phyloP scores from a whole-genome alignment of 2,888 invertebrate genomes.

The Cheilosia scutellata region DNA sequence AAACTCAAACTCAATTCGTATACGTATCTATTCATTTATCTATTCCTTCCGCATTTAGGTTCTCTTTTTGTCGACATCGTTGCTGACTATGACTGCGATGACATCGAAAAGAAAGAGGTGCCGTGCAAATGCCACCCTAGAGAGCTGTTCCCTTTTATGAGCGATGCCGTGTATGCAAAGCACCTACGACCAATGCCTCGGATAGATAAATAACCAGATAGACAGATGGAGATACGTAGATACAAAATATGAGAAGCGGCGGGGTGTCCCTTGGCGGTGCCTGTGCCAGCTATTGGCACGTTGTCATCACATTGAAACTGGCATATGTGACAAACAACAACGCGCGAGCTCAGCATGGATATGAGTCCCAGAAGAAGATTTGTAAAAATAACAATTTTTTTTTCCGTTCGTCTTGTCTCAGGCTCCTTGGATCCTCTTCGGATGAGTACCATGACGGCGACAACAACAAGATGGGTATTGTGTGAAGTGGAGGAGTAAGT shows the following conservation, averaged over 20 bases:
- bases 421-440: not conserved
- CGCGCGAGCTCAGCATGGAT: slow-evolving; percentile 40
- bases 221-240: slow-evolving; percentile 45
- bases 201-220: slow-evolving; percentile 71
- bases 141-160: slow-evolving; percentile 74
- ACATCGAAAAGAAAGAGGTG: slow-evolving; percentile 50
- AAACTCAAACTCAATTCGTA: slow-evolving; percentile 72
- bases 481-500: slow-evolving; percentile 67
- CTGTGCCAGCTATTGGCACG: slow-evolving; percentile 69
- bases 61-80: slow-evolving; percentile 59
- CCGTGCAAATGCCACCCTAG: slow-evolving; percentile 70
- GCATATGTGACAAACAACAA: slow-evolving; percentile 72
- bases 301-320: slow-evolving; percentile 70
- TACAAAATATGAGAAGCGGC: not conserved
- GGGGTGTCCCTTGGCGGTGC: not conserved
- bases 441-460: slow-evolving; percentile 3
- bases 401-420: not conserved
- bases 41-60: slow-evolving; percentile 71
- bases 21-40: slow-evolving; percentile 71
- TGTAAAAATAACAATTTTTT: slow-evolving; percentile 63
- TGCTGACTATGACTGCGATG: slow-evolving; percentile 18
- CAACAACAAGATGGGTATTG: slow-evolving; percentile 50
- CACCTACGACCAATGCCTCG: slow-evolving; percentile 64
- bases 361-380: slow-evolving; percentile 60
- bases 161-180: slow-evolving; percentile 73